Evolutionary conservation across 2,113 vertebrate species (phyloP), one percentile per base, ranked within the genome.

Genomic region (Mormyrus iriodes): DNA sequence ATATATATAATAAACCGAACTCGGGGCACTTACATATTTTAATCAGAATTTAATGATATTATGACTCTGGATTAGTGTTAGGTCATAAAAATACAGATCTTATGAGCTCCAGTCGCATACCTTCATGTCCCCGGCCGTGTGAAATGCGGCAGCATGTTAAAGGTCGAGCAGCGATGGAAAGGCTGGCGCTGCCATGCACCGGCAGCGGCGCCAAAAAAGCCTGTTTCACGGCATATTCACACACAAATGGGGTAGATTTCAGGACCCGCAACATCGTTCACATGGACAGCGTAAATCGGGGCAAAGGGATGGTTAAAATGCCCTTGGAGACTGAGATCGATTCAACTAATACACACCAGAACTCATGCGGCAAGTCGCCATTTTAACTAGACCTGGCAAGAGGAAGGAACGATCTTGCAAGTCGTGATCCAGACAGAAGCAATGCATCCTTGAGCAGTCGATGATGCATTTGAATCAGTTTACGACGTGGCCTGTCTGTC

Each of bases 361-460:
- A 93, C 93, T 93, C 91, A 92, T 94, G 94, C 79, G 90, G 0
- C 87, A 87, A 84, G 6, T n/a, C 93, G 94, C 95, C 94, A 95
- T 95, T 76, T 94, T 95, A 49, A 52, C 0, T 61, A 94, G 94
- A 90, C 94, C 8, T 10, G 24, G 91, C 24, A 35, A 94, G 85
- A 19, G 0, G 91, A 93, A 55, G 3, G 21, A 69, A 17, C 42
- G 21, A 51, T 2, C 10, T 49, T 76, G 31, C 27, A 6, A 15
- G 21, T 48, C 12, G 1, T 9, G 12, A 86, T 88, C 31, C 12
- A 90, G 53, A 82, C 48, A 46, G 76, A 10, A 87, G 35, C 3
- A 90, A 85, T 84, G 52, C 4, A 87, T 69, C 17, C 21, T 35
- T 42, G 86, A 55, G 55, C 39, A 0, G 42, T 65, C 52, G 55